Evolutionary conservation across 2,888 invertebrate genomes (phyloP).

Genomic region (Drosophila formosana): DNA sequence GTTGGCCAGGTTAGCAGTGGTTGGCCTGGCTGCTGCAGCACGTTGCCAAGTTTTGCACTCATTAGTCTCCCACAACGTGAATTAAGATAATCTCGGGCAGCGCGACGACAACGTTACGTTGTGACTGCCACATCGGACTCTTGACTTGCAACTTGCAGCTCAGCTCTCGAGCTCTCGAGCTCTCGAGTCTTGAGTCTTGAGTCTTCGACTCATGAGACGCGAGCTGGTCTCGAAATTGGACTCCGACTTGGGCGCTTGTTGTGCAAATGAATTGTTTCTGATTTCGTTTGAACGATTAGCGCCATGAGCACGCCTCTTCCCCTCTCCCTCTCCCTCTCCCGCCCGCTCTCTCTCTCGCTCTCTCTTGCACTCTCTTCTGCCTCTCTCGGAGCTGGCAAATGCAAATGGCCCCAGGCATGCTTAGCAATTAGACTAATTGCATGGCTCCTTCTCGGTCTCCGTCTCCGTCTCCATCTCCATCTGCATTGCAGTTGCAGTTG

Average conservation of each 20-base stretch:
- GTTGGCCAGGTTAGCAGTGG: background rate
- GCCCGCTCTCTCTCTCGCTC: conserved; percentile 4
- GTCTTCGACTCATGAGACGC: background rate
- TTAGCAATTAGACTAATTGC: conserved; percentile 81
- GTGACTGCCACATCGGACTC: conserved; percentile 24
- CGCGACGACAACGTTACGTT: conserved; percentile 54
- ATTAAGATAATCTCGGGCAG: conserved; percentile 83
- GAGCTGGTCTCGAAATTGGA: conserved; percentile 37
- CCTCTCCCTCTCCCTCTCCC: background rate
- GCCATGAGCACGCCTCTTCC: conserved; percentile 54
- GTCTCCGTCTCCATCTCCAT: conserved; percentile 42
- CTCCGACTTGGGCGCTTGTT: conserved; percentile 79
- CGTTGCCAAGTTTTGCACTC: conserved; percentile 81
- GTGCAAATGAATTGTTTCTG: conserved; percentile 85
- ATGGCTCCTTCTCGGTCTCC: conserved; percentile 50
- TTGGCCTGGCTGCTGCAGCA: conserved; percentile 23
- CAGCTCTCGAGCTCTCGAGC: conserved; percentile 4
- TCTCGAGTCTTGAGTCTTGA: background rate
- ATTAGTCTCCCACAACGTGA: conserved; percentile 85
- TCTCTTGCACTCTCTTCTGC: background rate
- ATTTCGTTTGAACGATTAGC: conserved; percentile 85
- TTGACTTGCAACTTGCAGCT: conserved; percentile 13
- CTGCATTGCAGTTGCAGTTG: background rate
- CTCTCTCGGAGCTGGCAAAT: conserved; percentile 46
- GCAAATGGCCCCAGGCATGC: conserved; percentile 74